Percentiles rank a stretch among this genome's conserved stretches.
Conservation (phyloP, 2,888 invertebrate genomes). For the Drosophila cracens region DNA sequence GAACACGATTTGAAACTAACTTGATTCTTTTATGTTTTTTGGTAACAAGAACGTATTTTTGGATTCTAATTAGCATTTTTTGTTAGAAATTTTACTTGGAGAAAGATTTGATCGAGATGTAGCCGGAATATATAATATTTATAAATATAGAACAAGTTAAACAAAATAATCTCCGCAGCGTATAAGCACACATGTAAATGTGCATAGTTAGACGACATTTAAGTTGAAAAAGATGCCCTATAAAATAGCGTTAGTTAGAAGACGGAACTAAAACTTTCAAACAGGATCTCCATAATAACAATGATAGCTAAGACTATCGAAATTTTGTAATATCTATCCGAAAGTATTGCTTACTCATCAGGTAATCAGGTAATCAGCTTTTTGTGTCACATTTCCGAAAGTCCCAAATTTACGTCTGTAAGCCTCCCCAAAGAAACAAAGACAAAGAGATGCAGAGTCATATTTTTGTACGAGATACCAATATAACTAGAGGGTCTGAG, state of each 20-base stretch:
- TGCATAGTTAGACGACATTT: not conserved
- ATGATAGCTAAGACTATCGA: constrained; percentile 4
- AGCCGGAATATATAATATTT: not conserved
- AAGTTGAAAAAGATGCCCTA: not conserved
- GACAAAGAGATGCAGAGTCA: constrained; percentile 62
- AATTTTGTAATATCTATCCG: not conserved
- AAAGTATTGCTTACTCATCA: constrained; percentile 53
- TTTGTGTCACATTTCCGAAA: constrained; percentile 65
- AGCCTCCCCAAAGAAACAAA: constrained; percentile 18
- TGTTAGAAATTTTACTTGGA: not conserved
- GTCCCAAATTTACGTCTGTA: constrained; percentile 51
- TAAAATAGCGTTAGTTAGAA: not conserved
- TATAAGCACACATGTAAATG: not conserved
- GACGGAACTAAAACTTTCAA: not conserved
- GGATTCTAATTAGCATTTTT: not conserved
- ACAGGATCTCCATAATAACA: not conserved
- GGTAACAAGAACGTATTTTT: not conserved
- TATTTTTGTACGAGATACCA: constrained; percentile 31
- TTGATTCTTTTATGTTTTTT: not conserved
- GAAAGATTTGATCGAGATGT: not conserved
- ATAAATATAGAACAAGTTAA: not conserved
- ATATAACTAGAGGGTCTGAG: not conserved
- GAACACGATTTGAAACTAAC: not conserved
- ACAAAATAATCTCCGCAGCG: not conserved
- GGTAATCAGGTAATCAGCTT: constrained; percentile 17